Base-by-base conservation (phyloP, 2,797 vertebrate genomes). In the Cyclura pinguis region DNA sequence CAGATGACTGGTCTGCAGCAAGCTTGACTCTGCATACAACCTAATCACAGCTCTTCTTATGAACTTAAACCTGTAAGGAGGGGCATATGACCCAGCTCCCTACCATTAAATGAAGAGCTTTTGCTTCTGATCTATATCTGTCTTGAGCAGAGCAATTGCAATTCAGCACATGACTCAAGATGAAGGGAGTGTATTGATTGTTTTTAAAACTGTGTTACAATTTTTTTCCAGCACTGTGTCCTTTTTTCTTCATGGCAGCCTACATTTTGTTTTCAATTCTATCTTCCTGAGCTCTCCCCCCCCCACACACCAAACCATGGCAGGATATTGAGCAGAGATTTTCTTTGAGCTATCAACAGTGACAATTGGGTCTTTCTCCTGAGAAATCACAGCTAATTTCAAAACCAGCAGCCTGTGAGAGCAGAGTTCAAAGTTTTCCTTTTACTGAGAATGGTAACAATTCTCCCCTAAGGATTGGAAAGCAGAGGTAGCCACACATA, bases 371-470 rank as follows among this genome's bases (percentile, higher is more conserved):
- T 6, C 62, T 85, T 90, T 85, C 88, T 47, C 87, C 85, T 27
- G 42, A 89, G 86, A 90, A 88, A 92, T 80, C 64, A 93, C 8
- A 91, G 52, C 57, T 92, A 93, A 95, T 95, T 96, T 95, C 82
- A 93, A 95, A 95, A 93, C 84, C 88, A 93, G 50, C 24, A 77
- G 55, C 29, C 14, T 80, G 6, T 73, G 64, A 85, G 80, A 93
- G 80, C 93, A 76, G 13, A 80, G 85, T 35, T 67, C 83, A 92
- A 86, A 91, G 86, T 29, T 85, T 92, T 94, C 92, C 77, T 94
- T 95, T 90, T 84, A 50, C 85, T 72, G 24, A 91, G 38, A 20
- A 95, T 91, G 72, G 82, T 88, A 89, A 92, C 69, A 85, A 14
- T 94, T 95, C 62, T 92, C 92, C 93, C 47, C 9, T 73, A 16